phyloP scores from a whole-genome alignment of 2,888 invertebrate species.

The Lasioglossum calceatum region DNA sequence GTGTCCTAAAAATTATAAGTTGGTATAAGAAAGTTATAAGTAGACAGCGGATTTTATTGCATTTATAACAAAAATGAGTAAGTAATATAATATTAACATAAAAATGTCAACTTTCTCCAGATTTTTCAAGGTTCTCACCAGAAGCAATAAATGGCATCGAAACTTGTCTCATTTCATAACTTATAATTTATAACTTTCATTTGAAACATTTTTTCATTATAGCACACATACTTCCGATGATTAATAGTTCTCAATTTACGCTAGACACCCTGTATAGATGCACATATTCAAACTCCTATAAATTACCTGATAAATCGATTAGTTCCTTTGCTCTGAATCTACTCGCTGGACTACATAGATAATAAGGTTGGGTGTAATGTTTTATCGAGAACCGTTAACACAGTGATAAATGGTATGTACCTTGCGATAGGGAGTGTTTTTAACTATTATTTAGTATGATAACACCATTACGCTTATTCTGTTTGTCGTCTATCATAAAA shows the following conservation, averaged over 20 bases:
- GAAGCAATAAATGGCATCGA: background rate
- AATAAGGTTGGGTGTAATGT: slow-evolving; percentile 16
- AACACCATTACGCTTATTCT: background rate
- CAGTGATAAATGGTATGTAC: slow-evolving; percentile 3
- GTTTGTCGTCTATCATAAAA: background rate
- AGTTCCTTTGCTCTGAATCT: slow-evolving; percentile 32
- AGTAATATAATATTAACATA: background rate
- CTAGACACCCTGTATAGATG: background rate
- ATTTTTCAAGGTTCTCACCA: background rate
- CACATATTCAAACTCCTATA: slow-evolving; percentile 27
- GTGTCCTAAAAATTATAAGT: background rate
- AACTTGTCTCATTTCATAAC: background rate
- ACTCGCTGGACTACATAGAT: slow-evolving; percentile 35
- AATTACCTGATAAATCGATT: slow-evolving; percentile 41
- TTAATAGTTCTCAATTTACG: background rate
- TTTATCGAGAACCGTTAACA: slow-evolving; percentile 40
- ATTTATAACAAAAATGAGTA: too few species aligned
- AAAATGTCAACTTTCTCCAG: background rate
- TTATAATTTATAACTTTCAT: background rate
- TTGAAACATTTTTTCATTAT: background rate
- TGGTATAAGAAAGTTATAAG: background rate
- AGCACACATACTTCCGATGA: background rate
- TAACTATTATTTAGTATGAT: background rate
- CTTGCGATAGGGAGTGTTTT: background rate
- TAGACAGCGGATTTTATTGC: too few species aligned